These are phyloP conservation scores for Sylvicola cinctus DNA, from an alignment of 2,888 invertebrate species.

Conservation along the genomic window DNA sequence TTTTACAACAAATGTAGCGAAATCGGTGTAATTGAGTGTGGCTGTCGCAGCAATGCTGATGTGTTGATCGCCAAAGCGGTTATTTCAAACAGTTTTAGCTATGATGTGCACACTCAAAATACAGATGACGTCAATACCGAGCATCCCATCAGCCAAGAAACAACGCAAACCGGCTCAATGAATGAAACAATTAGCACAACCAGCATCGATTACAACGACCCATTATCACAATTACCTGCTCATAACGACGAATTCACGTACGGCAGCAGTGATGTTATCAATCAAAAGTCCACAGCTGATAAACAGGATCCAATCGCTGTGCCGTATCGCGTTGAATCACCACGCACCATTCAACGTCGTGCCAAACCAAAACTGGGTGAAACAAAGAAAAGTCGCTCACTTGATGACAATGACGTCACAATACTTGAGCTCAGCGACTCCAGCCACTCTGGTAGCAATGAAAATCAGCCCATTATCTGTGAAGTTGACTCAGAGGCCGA, in stretches of 20 bases:
- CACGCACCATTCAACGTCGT: slow-evolving; percentile 6
- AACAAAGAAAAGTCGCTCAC: slow-evolving; percentile 8
- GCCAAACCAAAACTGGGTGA: slow-evolving; percentile 2
- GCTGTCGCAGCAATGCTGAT: too few species aligned
- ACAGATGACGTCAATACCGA: not conserved
- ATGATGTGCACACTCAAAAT: not conserved
- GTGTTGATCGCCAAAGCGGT: not conserved
- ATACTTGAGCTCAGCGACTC: slow-evolving; percentile 23
- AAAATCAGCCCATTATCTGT: slow-evolving; percentile 33
- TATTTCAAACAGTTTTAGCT: not conserved
- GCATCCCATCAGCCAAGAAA: too few species aligned
- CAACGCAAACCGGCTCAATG: too few species aligned
- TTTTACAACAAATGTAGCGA: too few species aligned
- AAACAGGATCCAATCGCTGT: not conserved
- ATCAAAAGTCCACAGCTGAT: not conserved
- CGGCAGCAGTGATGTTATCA: not conserved
- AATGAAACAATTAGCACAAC: too few species aligned
- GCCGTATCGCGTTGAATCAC: slow-evolving; percentile 10
- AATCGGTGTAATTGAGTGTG: too few species aligned
- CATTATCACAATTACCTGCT: too few species aligned
- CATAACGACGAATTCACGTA: not conserved
- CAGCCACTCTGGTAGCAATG: slow-evolving; percentile 22
- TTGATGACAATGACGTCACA: slow-evolving; percentile 8
- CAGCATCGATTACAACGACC: too few species aligned
- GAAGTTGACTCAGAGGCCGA: slow-evolving; percentile 43